A percentile compares a stretch with the other conserved stretches of the same genome.
Evolutionary conservation across 2,888 invertebrate genomes (phyloP).

Genomic region (Acrocera orbiculus): DNA sequence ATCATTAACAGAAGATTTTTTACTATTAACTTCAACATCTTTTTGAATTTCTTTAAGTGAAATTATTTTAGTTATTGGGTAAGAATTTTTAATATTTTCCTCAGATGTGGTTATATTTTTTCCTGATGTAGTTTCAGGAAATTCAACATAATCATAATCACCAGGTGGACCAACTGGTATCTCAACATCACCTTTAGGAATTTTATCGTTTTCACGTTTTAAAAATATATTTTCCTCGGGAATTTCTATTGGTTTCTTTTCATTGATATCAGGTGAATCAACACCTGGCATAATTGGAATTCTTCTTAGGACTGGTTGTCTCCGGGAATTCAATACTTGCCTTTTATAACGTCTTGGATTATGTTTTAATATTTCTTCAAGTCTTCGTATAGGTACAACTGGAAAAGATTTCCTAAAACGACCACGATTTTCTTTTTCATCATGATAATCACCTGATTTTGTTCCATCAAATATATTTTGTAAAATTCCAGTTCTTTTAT

Average conservation of each 20-base stretch:
- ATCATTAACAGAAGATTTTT: no score
- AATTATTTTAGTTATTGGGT: background rate
- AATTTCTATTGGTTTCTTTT: background rate
- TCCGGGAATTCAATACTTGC: background rate
- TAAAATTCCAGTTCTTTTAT: conserved; percentile 2
- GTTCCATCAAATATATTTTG: conserved; percentile 2
- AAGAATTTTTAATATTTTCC: background rate
- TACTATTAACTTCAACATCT: no score
- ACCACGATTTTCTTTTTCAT: background rate
- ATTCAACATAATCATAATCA: conserved; percentile 11
- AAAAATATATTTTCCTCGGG: background rate
- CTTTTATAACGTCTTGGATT: background rate
- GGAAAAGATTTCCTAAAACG: no score
- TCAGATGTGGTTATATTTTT: no score
- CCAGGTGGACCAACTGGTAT: background rate
- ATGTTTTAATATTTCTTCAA: background rate
- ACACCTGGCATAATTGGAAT: background rate
- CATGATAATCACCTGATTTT: no score
- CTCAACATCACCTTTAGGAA: conserved; percentile 13
- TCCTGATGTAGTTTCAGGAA: no score
- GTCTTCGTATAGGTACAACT: no score
- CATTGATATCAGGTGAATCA: background rate
- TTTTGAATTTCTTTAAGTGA: no score
- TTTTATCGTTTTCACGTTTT: conserved; percentile 4
- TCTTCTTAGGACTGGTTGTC: background rate